Conservation (phyloP, 2,888 invertebrate genomes). For the Watsonalla cultraria region DNA sequence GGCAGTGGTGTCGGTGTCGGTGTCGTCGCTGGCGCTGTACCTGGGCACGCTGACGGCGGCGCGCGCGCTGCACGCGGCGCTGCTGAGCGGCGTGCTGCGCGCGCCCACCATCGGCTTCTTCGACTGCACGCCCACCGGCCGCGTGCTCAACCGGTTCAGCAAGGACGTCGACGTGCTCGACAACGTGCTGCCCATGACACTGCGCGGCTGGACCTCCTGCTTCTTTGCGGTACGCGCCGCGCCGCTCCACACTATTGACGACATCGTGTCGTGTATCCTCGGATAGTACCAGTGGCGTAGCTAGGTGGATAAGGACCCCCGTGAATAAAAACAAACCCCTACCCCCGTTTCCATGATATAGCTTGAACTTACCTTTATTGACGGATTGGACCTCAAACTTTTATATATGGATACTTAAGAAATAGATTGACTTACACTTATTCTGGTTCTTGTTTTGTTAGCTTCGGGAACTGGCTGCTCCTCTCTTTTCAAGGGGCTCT, state of each 20-base stretch:
- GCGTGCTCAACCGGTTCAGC: slow-evolving; percentile 88
- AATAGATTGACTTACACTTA: no score
- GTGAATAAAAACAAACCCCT: no score
- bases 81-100: slow-evolving; percentile 82
- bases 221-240: slow-evolving; percentile 77
- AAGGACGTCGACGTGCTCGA: slow-evolving; percentile 86
- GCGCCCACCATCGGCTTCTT: slow-evolving; percentile 85
- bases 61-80: slow-evolving; percentile 80
- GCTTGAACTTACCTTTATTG: no score
- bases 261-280: neutral
- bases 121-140: slow-evolving; percentile 88
- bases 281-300: no score
- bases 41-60: slow-evolving; percentile 82
- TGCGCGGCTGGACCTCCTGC: slow-evolving; percentile 84
- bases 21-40: slow-evolving; percentile 83
- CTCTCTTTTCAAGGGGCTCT: no score
- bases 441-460: no score
- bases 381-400: no score
- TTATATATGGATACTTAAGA: no score
- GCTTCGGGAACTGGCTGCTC: no score
- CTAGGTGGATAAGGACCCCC: no score
- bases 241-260: neutral
- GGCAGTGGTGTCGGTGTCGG: slow-evolving; percentile 81
- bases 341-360: no score
- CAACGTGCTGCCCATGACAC: slow-evolving; percentile 84